Base-by-base conservation (phyloP, 2,888 invertebrate species). In the Clitarchus hookeri region DNA sequence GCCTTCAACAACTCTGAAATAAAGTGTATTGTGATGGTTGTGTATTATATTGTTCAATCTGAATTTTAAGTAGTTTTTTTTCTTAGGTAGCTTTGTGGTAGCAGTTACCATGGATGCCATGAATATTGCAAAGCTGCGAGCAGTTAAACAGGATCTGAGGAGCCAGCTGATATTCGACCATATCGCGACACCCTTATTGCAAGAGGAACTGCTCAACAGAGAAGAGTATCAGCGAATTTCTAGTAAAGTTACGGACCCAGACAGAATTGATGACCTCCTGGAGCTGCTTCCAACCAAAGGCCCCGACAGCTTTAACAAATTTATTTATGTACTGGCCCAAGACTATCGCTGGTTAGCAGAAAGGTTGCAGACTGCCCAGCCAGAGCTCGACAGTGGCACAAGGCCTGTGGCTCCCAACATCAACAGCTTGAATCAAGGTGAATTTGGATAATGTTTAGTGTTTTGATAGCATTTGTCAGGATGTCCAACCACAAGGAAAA, bases 141-240 rank as follows among this genome's bases (percentile, higher is more conserved):
- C 27, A 19, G n/a, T 80, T 19, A 13, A 25, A 6, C 44, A 84
- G 9, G 82, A 82, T 19, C 80, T 86, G n/a, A 44, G 82, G 13
- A 44, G 48, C 27, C 80, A 86, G 36, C 26, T 86, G 16, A 65
- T 86, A 36, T 86, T 86, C 82, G 86, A 86, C 23, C 82, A 85
- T 16, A 85, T 86, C 16, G 84, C 84, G 12, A 27, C 83, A n/a
- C n/a, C 65, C 12, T 25, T 86, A n/a, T n/a, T 85, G 54, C 85
- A 82, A 27, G n/a, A 83, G n/a, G 85, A 86, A 23, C 83, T 86
- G 6, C 44, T 86, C 36, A 85, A 77, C 44, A 4, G 54, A n/a
- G 86, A 86, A 78, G 86, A 85, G 16, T 86, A 86, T 83, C 86
- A 85, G 65, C 27, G 48, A 16, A 83, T 86, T 23, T 85, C 54